A percentile compares a stretch with the other conserved stretches of the same genome.
Evolutionary conservation across 2,888 invertebrate species (phyloP).

Genomic region (Eurois occulta): DNA sequence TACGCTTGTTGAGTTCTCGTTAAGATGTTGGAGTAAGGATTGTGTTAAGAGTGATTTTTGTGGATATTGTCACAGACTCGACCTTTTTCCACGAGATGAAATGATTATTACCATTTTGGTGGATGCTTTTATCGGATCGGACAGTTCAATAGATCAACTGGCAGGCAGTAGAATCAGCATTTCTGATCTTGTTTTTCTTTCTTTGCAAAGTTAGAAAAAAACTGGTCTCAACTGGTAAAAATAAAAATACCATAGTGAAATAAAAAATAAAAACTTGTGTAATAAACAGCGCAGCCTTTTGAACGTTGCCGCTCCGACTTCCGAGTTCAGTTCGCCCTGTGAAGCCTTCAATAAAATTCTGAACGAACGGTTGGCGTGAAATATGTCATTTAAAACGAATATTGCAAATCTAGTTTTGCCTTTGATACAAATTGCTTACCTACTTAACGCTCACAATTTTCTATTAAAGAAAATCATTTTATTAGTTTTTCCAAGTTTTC

Average conservation of each 20-base stretch:
- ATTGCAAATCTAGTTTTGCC: not conserved
- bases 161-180: not conserved
- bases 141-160: not conserved
- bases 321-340: not conserved
- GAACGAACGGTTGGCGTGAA: conserved; percentile 9
- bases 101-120: not conserved
- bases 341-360: conserved; percentile 23
- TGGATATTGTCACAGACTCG: not conserved
- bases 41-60: not conserved
- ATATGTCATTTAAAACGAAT: not conserved
- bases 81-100: not conserved
- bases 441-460: not conserved
- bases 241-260: not conserved
- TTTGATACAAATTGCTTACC: not conserved
- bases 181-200: not conserved
- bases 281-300: conserved; percentile 13
- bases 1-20: conserved; percentile 8
- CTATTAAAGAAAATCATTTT: not conserved
- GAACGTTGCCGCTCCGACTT: not conserved
- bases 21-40: conserved; percentile 6
- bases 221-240: not conserved
- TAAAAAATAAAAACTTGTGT: no score
- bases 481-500: not conserved
- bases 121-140: not conserved
- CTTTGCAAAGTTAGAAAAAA: not conserved